Evolutionary conservation across 2,888 invertebrate genomes (phyloP).

Genomic region (Trissolcus brochymenae): DNA sequence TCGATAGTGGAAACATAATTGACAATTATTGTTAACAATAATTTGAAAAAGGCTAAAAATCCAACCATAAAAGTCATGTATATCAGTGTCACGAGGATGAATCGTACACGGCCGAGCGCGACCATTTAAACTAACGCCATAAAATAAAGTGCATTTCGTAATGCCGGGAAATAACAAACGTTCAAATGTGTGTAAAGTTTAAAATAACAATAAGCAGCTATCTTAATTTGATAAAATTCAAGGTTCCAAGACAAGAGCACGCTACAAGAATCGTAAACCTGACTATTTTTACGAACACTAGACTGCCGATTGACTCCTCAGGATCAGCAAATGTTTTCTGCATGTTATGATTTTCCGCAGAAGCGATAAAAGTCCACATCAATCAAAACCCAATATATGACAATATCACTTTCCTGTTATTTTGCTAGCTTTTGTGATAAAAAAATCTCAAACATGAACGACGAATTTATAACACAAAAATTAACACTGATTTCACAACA

Average conservation of each 20-base stretch:
- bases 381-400: constrained; percentile 32
- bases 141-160: constrained; percentile 42
- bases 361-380: constrained; percentile 50
- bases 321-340: constrained; percentile 30
- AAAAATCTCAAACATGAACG: not conserved
- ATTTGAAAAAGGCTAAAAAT: constrained; percentile 30
- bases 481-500: too few relatives aligned
- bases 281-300: constrained; percentile 20
- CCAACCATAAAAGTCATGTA: not conserved
- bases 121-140: constrained; percentile 35
- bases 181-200: constrained; percentile 37
- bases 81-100: not conserved
- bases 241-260: constrained; percentile 13
- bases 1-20: constrained; percentile 22
- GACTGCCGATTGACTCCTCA: constrained; percentile 40
- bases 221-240: constrained; percentile 43
- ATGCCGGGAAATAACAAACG: constrained; percentile 20
- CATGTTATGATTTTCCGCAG: constrained; percentile 44
- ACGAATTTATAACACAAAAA: too few relatives aligned
- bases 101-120: not conserved
- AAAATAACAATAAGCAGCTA: constrained; percentile 40
- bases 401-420: constrained; percentile 43
- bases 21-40: constrained; percentile 23
- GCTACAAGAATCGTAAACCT: constrained; percentile 14
- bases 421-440: constrained; percentile 20